Base-by-base conservation (phyloP, 1,140 invertebrate species). In the Chelonus insularis region DNA sequence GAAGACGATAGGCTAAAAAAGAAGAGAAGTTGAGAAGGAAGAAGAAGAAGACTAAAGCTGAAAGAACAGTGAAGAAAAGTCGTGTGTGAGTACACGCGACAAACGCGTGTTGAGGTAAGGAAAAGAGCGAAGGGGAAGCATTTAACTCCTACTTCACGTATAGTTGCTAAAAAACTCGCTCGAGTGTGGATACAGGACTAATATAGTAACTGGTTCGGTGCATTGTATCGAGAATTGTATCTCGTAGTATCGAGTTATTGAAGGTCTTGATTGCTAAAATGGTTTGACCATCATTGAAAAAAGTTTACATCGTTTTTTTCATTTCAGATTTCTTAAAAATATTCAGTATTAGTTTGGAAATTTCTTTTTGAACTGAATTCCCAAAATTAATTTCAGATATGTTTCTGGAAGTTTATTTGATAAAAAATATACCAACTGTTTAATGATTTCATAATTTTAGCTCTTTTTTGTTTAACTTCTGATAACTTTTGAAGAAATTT, bases 61-160 rank as follows among this genome's bases (percentile, higher is more conserved):
- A 7, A 32, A 34, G 21, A 52, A 29, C 9, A 51, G 34, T 60
- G 48, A 52, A 61, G 23, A 61, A 54, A 32, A 54, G 37, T 45
- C 39, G 41, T 41, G 36, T 45, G 52, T 62, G 16, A 12, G 52
- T 50, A 16, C 60, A 50, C 54, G 55, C 55, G 55, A 48, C 52
- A 48, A 48, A 62, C 45, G 55, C 45, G 39, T 48, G 43, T 62
- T 47, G 52, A 57, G 61, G 61, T 63, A 63, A 32, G 45, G 25
- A 32, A 55, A 5, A 34, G 18, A 20, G 37, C 12, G 23, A 18
- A 32, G 57, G 39, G 36, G 59, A 11, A 34, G 36, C 23, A 23
- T 36, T 12, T 57, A 16, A 39, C 3, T 16, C 56, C 32, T 63
- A 11, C 29, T 29, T 14, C 9, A 37, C 14, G 9, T n/a, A 21